phyloP scores from a whole-genome alignment of 2,113 vertebrate species.

The Nothocercus nigrocapillus region DNA sequence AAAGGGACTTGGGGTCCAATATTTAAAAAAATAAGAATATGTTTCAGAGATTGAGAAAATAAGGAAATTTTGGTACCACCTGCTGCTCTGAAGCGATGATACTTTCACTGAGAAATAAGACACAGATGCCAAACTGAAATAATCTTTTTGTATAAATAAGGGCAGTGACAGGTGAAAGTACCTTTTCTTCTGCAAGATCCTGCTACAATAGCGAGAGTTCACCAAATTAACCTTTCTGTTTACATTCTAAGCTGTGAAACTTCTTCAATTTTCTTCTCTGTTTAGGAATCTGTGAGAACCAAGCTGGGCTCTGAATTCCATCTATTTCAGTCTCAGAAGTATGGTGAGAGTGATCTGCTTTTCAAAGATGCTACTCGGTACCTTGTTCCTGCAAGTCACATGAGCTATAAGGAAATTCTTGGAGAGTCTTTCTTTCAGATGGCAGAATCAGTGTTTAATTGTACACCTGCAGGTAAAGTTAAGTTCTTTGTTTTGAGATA shows the following conservation, averaged over 20 bases:
- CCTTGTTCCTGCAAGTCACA: conserved; percentile 82
- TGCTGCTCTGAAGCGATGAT: not conserved
- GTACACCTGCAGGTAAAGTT: conserved; percentile 84
- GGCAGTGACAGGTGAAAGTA: not conserved
- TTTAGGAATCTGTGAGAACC: conserved; percentile 80
- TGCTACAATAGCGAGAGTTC: not conserved
- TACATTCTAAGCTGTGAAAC: not conserved
- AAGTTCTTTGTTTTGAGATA: not conserved
- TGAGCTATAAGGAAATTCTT: conserved; percentile 82
- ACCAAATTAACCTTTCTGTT: not conserved
- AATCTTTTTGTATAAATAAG: not conserved
- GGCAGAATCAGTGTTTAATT: conserved; percentile 84
- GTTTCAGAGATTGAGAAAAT: not conserved
- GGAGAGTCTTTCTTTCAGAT: conserved; percentile 81
- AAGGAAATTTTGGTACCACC: not conserved
- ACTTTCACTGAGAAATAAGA: not conserved
- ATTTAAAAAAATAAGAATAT: not conserved
- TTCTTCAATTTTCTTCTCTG: not conserved
- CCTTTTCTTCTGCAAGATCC: not conserved
- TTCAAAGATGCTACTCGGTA: conserved; percentile 87
- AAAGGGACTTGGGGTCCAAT: not conserved
- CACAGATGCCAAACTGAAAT: not conserved
- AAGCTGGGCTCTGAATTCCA: conserved; percentile 77
- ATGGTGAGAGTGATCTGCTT: conserved; percentile 87
- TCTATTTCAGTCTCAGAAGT: conserved; percentile 84